A percentile compares a stretch with the other conserved stretches of the same genome.
These are phyloP conservation scores for Falco peregrinus DNA, from an alignment of 2,797 vertebrate species.

Conservation along the genomic window DNA sequence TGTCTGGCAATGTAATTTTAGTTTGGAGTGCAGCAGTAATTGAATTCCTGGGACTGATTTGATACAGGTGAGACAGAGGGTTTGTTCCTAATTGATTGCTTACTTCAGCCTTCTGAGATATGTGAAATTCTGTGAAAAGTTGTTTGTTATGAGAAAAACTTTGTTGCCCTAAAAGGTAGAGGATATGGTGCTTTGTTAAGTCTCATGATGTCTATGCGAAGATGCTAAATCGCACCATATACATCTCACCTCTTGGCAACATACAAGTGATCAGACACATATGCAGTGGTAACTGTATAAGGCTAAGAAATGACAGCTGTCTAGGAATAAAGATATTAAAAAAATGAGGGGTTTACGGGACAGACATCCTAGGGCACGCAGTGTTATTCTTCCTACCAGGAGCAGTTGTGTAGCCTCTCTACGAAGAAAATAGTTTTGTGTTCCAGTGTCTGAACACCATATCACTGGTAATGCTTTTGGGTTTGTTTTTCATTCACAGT, in stretches of 20 bases:
- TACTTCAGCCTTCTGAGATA: background rate
- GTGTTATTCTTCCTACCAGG: background rate
- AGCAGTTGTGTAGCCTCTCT: background rate
- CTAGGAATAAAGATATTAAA: background rate
- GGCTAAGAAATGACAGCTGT: background rate
- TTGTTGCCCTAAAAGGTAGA: background rate
- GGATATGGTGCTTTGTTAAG: background rate
- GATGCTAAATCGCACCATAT: background rate
- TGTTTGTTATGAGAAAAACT: background rate
- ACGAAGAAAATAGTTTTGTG: background rate
- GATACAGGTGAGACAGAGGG: slow-evolving; percentile 18
- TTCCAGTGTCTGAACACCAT: background rate
- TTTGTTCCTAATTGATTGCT: background rate
- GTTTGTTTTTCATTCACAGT: background rate
- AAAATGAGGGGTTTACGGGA: background rate
- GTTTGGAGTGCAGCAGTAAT: background rate
- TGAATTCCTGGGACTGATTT: background rate
- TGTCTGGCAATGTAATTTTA: background rate
- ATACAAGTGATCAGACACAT: background rate
- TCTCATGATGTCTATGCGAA: background rate
- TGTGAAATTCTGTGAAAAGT: background rate
- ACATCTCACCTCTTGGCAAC: background rate
- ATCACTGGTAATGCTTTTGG: background rate
- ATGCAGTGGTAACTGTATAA: background rate
- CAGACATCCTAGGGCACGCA: background rate